phyloP scores from a whole-genome alignment of 2,797 vertebrate species.

The Ctenochaetus hawaiiensis region DNA sequence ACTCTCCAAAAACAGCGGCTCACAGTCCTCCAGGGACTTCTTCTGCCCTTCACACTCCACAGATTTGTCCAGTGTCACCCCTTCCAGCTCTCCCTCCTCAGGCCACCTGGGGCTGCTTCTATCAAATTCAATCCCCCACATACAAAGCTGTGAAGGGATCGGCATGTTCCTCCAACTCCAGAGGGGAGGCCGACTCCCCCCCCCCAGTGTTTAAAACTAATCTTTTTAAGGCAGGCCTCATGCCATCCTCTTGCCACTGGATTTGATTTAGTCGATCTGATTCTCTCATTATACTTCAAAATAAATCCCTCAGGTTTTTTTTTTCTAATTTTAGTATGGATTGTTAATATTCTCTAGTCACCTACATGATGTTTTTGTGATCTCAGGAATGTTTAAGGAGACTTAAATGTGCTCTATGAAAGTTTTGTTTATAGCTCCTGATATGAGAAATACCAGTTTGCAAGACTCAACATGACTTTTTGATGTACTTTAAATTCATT shows the following conservation, averaged over 20 bases:
- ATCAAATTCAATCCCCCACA: conserved; percentile 22
- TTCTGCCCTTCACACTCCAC: conserved; percentile 36
- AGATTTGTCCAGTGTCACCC: conserved; percentile 25
- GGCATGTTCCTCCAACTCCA: conserved; percentile 14
- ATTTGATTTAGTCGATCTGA: background rate
- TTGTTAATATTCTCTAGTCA: background rate
- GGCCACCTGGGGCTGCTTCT: conserved; percentile 29
- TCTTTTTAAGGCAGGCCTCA: conserved; percentile 17
- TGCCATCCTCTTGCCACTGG: background rate
- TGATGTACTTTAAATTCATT: too few species aligned
- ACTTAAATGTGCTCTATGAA: conserved; percentile 3
- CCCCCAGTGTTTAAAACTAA: conserved; percentile 6
- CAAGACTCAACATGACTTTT: too few species aligned
- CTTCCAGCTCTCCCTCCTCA: conserved; percentile 9
- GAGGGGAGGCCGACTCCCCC: background rate
- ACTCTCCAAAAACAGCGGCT: conserved; percentile 25
- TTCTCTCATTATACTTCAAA: background rate
- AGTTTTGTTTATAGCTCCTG: too few species aligned
- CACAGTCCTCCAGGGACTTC: conserved; percentile 10
- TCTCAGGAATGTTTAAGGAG: background rate
- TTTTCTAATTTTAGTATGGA: background rate
- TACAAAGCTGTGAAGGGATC: conserved; percentile 15
- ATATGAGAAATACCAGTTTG: too few species aligned
- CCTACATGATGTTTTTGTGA: background rate
- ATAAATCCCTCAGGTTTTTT: conserved; percentile 1